Evolutionary conservation across 2,888 invertebrate genomes (phyloP), one percentile per base, ranked within the genome.

Genomic region (Heliconius aoede): DNA sequence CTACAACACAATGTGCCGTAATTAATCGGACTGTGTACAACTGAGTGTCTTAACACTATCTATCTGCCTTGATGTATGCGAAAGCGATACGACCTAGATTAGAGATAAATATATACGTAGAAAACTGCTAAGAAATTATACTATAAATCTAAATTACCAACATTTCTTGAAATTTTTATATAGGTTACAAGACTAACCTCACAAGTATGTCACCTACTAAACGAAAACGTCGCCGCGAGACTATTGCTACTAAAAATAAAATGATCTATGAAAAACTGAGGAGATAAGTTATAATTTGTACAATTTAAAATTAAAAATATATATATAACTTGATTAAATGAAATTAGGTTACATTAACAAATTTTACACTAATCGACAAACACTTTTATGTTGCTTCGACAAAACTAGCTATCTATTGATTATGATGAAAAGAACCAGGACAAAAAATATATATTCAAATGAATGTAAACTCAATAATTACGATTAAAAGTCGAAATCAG

Each of bases 131-230:
- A 26, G 7, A 4, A 24, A 26, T 26, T 60, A 60, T 28, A 60
- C 26, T 1, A 28, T 15, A 26, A 60, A 2, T 28, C 15, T 60
- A 18, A 60, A 60, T 15, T 60, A 26, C 15, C 2, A 26, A 60
- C 13, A 60, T 26, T 60, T 60, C 60, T 60, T 26, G 60, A 11
- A 5, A 60, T 26, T 26, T 60, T 60, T 60, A 60, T 60, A 60
- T 60, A 60, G 60, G 60, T 60, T 60, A 26, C 26, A 60, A 55
- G 60, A 36, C 65, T 36, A n/a, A 7, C n/a, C 36, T 65, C 13
- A 21, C 36, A 36, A 65, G 65, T 65, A 65, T 36, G 36, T 36
- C 36, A 24, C 36, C 32, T 65, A 65, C 32, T 65, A n/a, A 65
- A n/a, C 13, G 36, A 30, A 32, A 32, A 65, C 13, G 24, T 36